Evolutionary conservation across 2,888 invertebrate species (phyloP).

Genomic region (Idaea aversata): DNA sequence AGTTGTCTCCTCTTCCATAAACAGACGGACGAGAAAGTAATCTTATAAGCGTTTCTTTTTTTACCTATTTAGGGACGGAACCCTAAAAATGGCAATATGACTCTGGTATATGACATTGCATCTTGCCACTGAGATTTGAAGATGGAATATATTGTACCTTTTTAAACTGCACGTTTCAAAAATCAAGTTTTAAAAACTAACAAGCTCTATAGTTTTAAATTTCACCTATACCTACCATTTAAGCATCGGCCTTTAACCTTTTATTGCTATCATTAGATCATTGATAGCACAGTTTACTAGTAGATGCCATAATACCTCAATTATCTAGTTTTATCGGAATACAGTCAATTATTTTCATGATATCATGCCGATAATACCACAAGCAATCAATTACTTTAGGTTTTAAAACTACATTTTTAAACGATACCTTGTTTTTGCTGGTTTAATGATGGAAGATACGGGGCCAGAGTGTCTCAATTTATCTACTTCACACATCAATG

Average conservation of each 20-base stretch:
- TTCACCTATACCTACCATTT: background rate
- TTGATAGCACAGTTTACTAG: constrained; percentile 7
- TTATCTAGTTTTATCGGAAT: background rate
- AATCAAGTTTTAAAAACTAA: background rate
- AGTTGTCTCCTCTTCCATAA: no score
- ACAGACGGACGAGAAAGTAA: no score
- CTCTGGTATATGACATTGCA: no score
- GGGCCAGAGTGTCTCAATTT: no score
- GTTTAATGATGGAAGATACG: no score
- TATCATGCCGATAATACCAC: background rate
- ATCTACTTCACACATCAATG: no score
- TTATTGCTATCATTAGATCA: background rate
- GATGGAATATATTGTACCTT: no score
- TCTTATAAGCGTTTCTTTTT: no score
- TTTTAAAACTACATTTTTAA: background rate
- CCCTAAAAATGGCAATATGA: no score
- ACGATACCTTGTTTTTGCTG: no score
- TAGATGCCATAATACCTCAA: background rate
- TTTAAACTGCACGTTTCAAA: background rate
- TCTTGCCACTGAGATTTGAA: no score
- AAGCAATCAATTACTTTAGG: background rate
- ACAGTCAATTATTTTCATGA: background rate
- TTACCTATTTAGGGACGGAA: no score
- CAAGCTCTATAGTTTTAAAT: background rate
- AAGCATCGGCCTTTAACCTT: background rate